Percentiles rank a stretch among this genome's conserved stretches.
phyloP scores from a whole-genome alignment of 2,888 invertebrate genomes.

The Drosophila helvetica region DNA sequence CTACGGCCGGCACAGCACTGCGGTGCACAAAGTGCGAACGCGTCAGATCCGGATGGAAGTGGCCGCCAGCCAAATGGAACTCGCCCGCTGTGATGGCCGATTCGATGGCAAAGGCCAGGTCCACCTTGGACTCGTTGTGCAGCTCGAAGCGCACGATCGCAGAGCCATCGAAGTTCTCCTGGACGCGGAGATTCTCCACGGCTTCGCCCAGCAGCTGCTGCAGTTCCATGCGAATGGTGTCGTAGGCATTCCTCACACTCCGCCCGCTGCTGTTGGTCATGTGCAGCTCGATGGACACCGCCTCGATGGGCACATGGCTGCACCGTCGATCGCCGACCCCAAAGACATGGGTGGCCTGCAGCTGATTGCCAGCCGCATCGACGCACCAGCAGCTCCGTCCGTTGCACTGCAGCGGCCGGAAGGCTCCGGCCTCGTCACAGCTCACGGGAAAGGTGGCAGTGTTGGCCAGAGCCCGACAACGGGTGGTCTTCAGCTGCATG shows the following conservation, averaged over 20 bases:
- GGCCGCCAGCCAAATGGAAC: slow-evolving; percentile 77
- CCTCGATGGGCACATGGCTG: slow-evolving; percentile 88
- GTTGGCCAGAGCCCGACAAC: slow-evolving; percentile 84
- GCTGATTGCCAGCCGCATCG: slow-evolving; percentile 91
- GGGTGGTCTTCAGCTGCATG: slow-evolving; percentile 76
- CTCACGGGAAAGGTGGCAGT: slow-evolving; percentile 84
- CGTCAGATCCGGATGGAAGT: slow-evolving; percentile 87
- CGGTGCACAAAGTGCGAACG: slow-evolving; percentile 87
- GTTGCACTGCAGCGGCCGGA: slow-evolving; percentile 90
- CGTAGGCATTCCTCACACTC: slow-evolving; percentile 85
- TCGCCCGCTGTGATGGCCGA: slow-evolving; percentile 87
- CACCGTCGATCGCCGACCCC: slow-evolving; percentile 86
- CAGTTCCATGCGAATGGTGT: slow-evolving; percentile 84
- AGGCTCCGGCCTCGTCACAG: slow-evolving; percentile 89
- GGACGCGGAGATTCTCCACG: slow-evolving; percentile 85
- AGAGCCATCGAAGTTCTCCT: slow-evolving; percentile 85
- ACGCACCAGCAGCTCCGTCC: slow-evolving; percentile 91
- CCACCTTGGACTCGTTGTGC: slow-evolving; percentile 89
- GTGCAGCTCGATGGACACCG: slow-evolving; percentile 90
- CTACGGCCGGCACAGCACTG: slow-evolving; percentile 65
- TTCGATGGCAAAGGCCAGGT: slow-evolving; percentile 91
- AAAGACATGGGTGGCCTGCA: slow-evolving; percentile 87
- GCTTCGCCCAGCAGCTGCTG: slow-evolving; percentile 84
- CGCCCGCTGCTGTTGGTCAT: slow-evolving; percentile 86
- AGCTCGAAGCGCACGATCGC: slow-evolving; percentile 87